A percentile compares a stretch with the other conserved stretches of the same genome.
phyloP scores from a whole-genome alignment of 2,113 vertebrate species.

The Leucopternis melanops region DNA sequence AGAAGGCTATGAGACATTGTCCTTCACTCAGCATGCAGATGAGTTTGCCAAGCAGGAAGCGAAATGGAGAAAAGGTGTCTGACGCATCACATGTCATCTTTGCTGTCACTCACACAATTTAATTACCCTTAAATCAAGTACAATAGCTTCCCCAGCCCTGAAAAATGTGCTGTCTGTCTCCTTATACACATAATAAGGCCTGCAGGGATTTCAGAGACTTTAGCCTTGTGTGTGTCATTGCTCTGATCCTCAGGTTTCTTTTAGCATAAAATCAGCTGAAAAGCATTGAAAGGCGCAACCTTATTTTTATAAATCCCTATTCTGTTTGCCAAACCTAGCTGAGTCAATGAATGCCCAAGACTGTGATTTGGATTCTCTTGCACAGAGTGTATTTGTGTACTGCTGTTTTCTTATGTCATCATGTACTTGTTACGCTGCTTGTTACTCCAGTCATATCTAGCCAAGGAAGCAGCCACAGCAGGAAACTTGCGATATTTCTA shows the following conservation, averaged over 20 bases:
- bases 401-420: background rate
- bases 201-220: conserved; percentile 51
- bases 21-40: conserved; percentile 31
- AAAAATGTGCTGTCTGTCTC: conserved; percentile 10
- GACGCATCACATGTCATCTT: background rate
- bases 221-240: background rate
- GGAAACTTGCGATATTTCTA: background rate
- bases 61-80: background rate
- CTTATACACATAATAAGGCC: conserved; percentile 20
- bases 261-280: conserved; percentile 39
- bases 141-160: conserved; percentile 38
- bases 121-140: conserved; percentile 62
- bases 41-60: background rate
- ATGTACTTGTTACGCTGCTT: background rate
- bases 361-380: conserved; percentile 9
- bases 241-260: conserved; percentile 44
- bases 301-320: conserved; percentile 29
- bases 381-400: background rate
- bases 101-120: conserved; percentile 12
- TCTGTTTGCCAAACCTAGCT: background rate
- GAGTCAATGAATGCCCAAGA: background rate
- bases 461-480: background rate
- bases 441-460: background rate
- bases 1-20: background rate
- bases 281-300: background rate